A percentile compares a stretch with the other conserved stretches of the same genome.
These are phyloP conservation scores for Metaphire vulgaris DNA, from an alignment of 1,140 invertebrate genomes.

Conservation along the genomic window DNA sequence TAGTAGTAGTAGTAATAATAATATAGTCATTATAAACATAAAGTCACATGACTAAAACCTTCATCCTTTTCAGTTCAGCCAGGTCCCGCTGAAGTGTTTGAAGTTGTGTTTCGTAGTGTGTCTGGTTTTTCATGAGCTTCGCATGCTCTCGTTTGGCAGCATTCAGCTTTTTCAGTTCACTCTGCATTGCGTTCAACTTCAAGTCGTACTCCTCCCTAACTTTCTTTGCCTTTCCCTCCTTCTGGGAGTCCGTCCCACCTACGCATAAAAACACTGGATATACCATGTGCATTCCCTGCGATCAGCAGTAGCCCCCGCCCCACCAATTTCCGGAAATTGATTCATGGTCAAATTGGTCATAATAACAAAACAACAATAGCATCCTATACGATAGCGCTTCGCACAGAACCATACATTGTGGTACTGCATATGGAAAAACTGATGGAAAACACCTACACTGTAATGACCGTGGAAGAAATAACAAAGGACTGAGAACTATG, in stretches of 20 bases:
- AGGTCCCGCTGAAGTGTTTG: constrained; percentile 72
- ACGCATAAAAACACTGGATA: neutral
- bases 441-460: neutral
- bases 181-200: constrained; percentile 75
- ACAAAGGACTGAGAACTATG: neutral
- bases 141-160: constrained; percentile 82
- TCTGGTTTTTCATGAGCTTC: constrained; percentile 70
- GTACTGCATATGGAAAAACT: neutral
- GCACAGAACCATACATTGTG: neutral
- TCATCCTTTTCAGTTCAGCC: constrained; percentile 78
- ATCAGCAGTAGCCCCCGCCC: neutral
- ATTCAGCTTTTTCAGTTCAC: constrained; percentile 79
- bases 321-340: too few relatives aligned
- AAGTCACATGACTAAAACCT: too few relatives aligned
- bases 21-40: too few relatives aligned
- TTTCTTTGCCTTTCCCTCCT: constrained; percentile 69
- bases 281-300: neutral
- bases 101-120: constrained; percentile 75
- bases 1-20: too few relatives aligned
- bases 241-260: neutral
- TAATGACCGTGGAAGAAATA: neutral
- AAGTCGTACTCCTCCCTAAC: constrained; percentile 85
- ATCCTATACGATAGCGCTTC: neutral
- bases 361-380: neutral
- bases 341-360: neutral